Conservation (phyloP, 2,888 invertebrate genomes). For the Gymnocheta viridis region DNA sequence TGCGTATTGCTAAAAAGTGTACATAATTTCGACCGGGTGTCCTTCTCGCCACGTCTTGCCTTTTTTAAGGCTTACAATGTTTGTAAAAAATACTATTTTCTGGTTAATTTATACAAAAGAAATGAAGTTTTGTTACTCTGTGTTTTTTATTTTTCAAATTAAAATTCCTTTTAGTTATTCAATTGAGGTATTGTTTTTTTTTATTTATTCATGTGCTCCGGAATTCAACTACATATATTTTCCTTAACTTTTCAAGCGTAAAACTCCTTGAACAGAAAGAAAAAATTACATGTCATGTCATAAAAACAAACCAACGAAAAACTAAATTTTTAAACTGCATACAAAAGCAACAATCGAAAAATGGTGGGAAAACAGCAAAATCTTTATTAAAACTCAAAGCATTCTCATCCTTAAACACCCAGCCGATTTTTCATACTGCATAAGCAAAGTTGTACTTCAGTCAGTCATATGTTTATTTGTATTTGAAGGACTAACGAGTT, state of each 20-base stretch:
- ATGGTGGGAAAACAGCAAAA: neutral
- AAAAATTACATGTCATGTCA: neutral
- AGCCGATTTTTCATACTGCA: neutral
- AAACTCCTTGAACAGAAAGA: neutral
- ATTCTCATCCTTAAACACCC: slow-evolving; percentile 18
- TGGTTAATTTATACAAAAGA: too few relatives aligned
- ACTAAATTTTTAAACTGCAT: slow-evolving; percentile 8
- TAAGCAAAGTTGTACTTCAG: neutral
- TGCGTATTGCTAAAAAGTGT: too few relatives aligned
- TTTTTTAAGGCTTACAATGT: too few relatives aligned
- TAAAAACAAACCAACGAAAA: neutral
- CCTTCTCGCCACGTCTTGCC: too few relatives aligned
- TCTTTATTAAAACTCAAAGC: slow-evolving; percentile 28
- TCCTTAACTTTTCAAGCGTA: neutral
- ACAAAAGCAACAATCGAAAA: neutral
- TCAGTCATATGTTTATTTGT: neutral
- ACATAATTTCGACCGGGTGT: too few relatives aligned
- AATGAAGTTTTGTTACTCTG: too few relatives aligned
- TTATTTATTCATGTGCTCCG: neutral
- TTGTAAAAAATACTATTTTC: neutral
- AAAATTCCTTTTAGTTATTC: neutral
- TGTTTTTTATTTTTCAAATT: too few relatives aligned
- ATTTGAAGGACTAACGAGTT: neutral
- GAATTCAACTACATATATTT: neutral
- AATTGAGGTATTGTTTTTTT: neutral